Evolutionary conservation across 2,797 vertebrate genomes (phyloP), one percentile per base, ranked within the genome.

Genomic region (Lophius americanus): DNA sequence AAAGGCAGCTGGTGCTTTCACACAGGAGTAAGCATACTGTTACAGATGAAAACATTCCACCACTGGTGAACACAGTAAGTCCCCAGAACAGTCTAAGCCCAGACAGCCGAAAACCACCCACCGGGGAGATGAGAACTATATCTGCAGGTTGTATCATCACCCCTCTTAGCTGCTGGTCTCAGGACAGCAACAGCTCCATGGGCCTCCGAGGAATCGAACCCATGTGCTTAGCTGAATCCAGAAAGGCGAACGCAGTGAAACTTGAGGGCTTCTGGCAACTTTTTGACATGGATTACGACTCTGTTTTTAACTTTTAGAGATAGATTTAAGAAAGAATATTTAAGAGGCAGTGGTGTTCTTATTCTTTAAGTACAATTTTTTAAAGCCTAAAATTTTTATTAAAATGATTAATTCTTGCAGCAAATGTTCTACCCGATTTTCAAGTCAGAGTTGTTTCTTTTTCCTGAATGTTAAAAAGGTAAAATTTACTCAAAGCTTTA

Each of bases 201-300:
- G 52, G 76, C 13, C 67, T 78, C 3, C 37, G 43, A 55, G 84
- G 51, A 14, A 51, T 75, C 7, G 78, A 93, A 3, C 72, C 85
- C 60, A 85, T 78, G 11, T 36, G 71, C 11, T 66, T 78, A 12
- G n/a, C 59, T 37, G 55, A 84, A 56, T 53, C 77, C 43, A 80
- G 70, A 11, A 14, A 35, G 13, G 60, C 13, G 41, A 69, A 59
- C n/a, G 43, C 72, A 39, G 67, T 6, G 48, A 78, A 76, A 64
- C 62, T 62, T 23, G 76, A 62, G 67, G 68, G 80, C 66, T 48
- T 92, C 48, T 94, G 90, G 93, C 84, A 92, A 54, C 63, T 93
- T 64, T 94, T 95, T 89, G 88, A 90, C 59, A 82, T 84, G 44
- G 81, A 73, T 43, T 68, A 60, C 36, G 83, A 92, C 51, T 89